Base-by-base conservation (phyloP, 2,113 vertebrate genomes). In the Steatornis caripensis region DNA sequence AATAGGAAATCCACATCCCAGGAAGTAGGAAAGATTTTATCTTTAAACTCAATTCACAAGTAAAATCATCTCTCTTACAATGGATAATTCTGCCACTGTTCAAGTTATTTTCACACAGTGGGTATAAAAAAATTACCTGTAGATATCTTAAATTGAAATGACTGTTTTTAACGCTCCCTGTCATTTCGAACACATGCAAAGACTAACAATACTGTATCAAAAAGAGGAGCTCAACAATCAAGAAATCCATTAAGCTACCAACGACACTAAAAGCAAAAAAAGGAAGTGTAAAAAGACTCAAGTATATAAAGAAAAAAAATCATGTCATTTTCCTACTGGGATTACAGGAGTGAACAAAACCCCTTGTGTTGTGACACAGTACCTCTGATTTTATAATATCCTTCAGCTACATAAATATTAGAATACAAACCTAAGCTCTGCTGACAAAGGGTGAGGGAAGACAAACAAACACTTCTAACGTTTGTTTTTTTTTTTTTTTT, bases 1-100 rank as follows among this genome's bases (percentile, higher is more conserved):
- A 95, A 93, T 71, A 96, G 72, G 68, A 95, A 96, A 95, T 57
- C 83, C 61, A 72, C 2, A 12, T 79, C 58, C 66, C 2, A 6
- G 54, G 61, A 93, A 86, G n/a, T n/a, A 78, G 69, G 69, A 51
- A n/a, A 81, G 83, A 95, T 94, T 87, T 93, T 76, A 94, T 95
- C 84, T 96, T 94, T 89, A 94, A 88, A 95, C 29, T 11, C 39
- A 95, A 96, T 95, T 96, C 96, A 89, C 64, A 90, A 90, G 91
- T 53, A 87, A 95, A 96, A 96, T 94, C 39, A 77, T 49, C 62
- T 87, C 80, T 66, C 74, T 94, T 54, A 92, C 55, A 91, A 48
- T 27, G 66, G 81, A 68, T 89, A 72, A 84, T 90, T 93, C 80
- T 87, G 81, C 57, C 76, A 46, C 86, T 81, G 48, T 81, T 95